Base-by-base conservation (phyloP, 1,140 invertebrate species). In the Aplysia californica region DNA sequence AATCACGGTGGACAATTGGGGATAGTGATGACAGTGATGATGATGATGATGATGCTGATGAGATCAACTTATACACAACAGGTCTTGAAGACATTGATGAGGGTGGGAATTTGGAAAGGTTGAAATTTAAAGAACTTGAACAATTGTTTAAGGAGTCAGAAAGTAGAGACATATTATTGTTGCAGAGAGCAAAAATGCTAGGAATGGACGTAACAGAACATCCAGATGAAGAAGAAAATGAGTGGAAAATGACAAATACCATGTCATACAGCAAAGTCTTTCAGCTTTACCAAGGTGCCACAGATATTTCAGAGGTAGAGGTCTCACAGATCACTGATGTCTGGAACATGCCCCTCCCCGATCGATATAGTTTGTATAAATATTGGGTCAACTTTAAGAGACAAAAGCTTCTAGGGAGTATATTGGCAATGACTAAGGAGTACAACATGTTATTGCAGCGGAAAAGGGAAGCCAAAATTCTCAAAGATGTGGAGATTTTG, bases 401-500 rank as follows among this genome's bases (percentile, higher is more conserved):
- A n/a, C 10, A 56, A 23, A 39, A 65, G 31, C 50, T 77, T 1
- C 18, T 39, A 41, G 10, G 20, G 21, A 20, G 29, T 5, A 26
- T 74, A 20, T 10, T 35, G 20, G 39, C 26, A 21, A 26, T 66
- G 3, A 39, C 56, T 20, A 31, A 20, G 3, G 44, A 55, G 67
- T 67, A 77, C 72, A 59, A 58, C 61, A 1, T 3, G 5, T 35
- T 75, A n/a, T 38, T 41, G 55, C 2, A 35, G 2, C 1, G 31
- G n/a, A n/a, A 50, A 59, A 58, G 65, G 36, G 61, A 74, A 39
- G 33, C 58, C 33, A 1, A 36, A n/a, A 33, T 71, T 23, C n/a
- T 33, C 3, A 74, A 81, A 71, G 80, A 81, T 44, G 44, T 75
- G 18, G 15, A 65, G 26, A 75, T 77, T 35, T 33, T 80, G 71